These are phyloP conservation scores for Steatornis caripensis DNA, from an alignment of 2,113 vertebrate species.

Conservation along the genomic window DNA sequence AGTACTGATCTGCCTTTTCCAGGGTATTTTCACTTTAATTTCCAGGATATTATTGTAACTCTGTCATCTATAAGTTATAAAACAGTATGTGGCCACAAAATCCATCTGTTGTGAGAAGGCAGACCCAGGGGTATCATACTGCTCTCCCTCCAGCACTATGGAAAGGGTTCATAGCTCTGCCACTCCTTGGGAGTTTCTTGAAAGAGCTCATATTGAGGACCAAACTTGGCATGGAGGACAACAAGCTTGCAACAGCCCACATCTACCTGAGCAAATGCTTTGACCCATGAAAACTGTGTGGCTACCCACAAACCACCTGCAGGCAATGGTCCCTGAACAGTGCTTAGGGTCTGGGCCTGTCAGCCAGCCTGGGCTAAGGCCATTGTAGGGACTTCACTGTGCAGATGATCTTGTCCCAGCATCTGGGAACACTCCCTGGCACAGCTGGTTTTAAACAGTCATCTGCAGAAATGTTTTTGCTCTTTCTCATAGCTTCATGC, in stretches of 20 bases:
- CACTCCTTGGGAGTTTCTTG: neutral
- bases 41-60: neutral
- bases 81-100: neutral
- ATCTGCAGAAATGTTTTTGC: neutral
- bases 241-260: neutral
- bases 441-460: neutral
- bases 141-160: neutral
- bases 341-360: too few species aligned
- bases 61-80: neutral
- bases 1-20: neutral
- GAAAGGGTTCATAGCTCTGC: neutral
- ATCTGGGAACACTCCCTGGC: neutral
- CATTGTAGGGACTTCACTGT: accelerated
- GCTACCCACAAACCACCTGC: neutral
- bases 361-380: neutral
- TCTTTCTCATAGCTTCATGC: neutral
- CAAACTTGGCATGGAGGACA: neutral
- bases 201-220: accelerated
- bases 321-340: neutral
- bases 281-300: neutral
- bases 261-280: neutral
- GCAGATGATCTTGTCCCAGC: neutral
- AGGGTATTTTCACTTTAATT: neutral
- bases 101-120: neutral
- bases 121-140: neutral